phyloP scores from a whole-genome alignment of 30 jellyfish, hydroid and myxozoan species.

The Turritopsis dohrnii region DNA sequence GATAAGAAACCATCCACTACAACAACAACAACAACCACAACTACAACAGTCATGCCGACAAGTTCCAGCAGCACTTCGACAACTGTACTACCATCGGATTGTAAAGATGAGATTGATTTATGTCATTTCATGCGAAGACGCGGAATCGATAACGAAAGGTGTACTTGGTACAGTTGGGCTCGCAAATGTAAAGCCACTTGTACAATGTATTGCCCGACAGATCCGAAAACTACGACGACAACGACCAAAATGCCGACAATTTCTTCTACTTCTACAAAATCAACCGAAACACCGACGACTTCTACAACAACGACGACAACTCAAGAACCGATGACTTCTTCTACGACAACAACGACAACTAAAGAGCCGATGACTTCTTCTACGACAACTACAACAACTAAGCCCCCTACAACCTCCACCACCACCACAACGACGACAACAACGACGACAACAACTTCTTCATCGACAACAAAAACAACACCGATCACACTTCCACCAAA shows the following conservation, averaged over 20 bases:
- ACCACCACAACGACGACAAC: slow-evolving; percentile 10
- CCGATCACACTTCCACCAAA: background rate
- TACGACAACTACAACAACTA: slow-evolving; percentile 8
- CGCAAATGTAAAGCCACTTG: background rate
- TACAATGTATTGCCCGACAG: background rate
- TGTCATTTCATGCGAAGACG: background rate
- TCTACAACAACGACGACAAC: slow-evolving; percentile 38
- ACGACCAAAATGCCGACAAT: slow-evolving; percentile 28
- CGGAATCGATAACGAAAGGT: background rate
- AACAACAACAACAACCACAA: background rate
- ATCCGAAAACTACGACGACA: slow-evolving; percentile 15
- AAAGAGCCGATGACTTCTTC: slow-evolving; percentile 27
- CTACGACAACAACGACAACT: slow-evolving; percentile 28
- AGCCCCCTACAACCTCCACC: background rate
- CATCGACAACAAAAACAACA: background rate
- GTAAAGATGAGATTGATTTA: background rate
- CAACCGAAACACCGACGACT: slow-evolving; percentile 21
- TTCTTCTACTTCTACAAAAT: slow-evolving; percentile 16
- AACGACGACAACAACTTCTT: background rate
- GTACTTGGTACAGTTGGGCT: background rate
- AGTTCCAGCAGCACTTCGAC: no score
- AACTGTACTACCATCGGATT: background rate
- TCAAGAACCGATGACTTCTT: slow-evolving; percentile 15
- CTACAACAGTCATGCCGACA: no score
- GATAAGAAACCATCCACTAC: background rate